Base-by-base conservation (phyloP, 2,888 invertebrate genomes). In the Nephrocerus scutellatus region DNA sequence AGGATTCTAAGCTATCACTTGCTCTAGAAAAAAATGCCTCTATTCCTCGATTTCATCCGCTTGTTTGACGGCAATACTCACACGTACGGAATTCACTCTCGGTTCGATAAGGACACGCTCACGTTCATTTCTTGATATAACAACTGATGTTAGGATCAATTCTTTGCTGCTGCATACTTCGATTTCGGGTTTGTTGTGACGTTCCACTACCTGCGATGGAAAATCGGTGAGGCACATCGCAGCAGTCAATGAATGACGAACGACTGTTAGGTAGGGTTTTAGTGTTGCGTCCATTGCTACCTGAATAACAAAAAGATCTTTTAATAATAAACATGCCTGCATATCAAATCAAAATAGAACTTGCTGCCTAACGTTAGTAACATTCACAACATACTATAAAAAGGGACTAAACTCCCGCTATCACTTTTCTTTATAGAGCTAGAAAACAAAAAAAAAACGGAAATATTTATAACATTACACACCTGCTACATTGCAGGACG, bases 141-240 rank as follows among this genome's bases (percentile, higher is more conserved):
- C 76, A 38, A 96, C 88, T 23, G 95, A 91, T 51, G 88, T 92
- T 52, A 96, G 70, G 36, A 96, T 74, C 37, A 96, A 72, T 70
- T 96, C 95, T 71, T 82, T 85, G 64, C 85, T 86, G 34, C 84
- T 83, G 63, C 84, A 79, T 57, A 91, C 88, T 79, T 93, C 92
- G 44, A 95, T 90, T 74, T 96, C 95, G 14, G 96, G 96, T 72
- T 96, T 96, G 67, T 95, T 96, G 71, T 96, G 95, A 56, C 93
- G 74, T 68, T 96, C 96, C 7, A 96, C 92, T 30, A 93, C 90
- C 73, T 96, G 95, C 8, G 95, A 95, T 30, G 89, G 88, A 69
- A 96, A 96, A 70, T 95, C 91, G 70, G 92, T 88, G 59, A 96
- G 72, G 68, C 95, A 95, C 84, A 95, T 86, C 13, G 92, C 90